These are phyloP conservation scores for Platygyra sinensis DNA, from an alignment of 64 coral and sea anemone species.

Conservation along the genomic window DNA sequence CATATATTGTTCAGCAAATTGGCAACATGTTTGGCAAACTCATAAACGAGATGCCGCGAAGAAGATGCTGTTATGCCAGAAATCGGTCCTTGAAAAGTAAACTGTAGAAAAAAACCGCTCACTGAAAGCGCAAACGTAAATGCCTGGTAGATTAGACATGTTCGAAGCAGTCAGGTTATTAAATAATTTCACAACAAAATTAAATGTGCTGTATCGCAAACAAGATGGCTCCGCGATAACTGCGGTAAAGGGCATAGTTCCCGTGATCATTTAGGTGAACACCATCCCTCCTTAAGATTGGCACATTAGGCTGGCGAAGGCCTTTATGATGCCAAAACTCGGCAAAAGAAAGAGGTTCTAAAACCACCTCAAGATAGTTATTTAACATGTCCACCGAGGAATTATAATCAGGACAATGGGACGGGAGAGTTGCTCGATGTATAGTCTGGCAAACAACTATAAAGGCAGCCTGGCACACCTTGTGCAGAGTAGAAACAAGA, in stretches of 20 bases:
- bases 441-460: background rate
- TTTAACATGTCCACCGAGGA: background rate
- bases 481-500: background rate
- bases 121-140: background rate
- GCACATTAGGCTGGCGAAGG: background rate
- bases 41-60: background rate
- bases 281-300: background rate
- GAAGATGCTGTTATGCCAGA: background rate
- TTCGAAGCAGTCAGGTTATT: too few species aligned
- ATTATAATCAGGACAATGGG: background rate
- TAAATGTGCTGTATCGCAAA: background rate
- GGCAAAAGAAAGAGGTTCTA: background rate
- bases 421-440: background rate
- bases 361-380: background rate
- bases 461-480: background rate
- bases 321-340: background rate
- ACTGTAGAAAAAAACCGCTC: background rate
- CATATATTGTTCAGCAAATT: background rate
- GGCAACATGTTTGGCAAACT: slow-evolving; percentile 18
- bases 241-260: background rate
- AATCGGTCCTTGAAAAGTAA: background rate
- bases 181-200: background rate
- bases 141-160: background rate
- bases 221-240: too few species aligned
- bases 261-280: background rate